Percentiles rank a stretch among this genome's conserved stretches.
phyloP scores from a whole-genome alignment of 2,797 vertebrate species.

The Sciaenops ocellatus region DNA sequence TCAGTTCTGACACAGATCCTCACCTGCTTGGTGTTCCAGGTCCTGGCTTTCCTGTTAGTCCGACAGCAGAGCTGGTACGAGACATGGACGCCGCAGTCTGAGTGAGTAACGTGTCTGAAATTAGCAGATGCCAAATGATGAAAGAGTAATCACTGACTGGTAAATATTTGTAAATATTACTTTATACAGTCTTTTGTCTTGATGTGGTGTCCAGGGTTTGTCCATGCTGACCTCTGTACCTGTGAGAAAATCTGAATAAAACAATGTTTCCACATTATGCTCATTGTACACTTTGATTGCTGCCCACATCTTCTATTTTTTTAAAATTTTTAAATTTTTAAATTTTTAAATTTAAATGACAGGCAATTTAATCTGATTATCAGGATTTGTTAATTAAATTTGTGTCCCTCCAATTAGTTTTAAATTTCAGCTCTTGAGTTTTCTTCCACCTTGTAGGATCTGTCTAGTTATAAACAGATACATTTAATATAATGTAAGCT shows the following conservation, averaged over 20 bases:
- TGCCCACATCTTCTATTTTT: too few species aligned
- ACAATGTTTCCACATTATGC: neutral
- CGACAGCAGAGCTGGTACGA: constrained; percentile 92
- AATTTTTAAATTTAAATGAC: too few species aligned
- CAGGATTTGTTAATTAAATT: neutral
- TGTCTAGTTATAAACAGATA: too few species aligned
- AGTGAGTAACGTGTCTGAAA: constrained; percentile 87
- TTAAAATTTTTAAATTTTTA: too few species aligned
- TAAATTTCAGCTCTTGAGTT: neutral
- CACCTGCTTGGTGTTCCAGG: constrained; percentile 93
- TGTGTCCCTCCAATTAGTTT: neutral
- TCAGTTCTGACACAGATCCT: constrained; percentile 96
- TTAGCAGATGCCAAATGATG: neutral
- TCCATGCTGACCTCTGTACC: neutral
- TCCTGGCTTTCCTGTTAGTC: constrained; percentile 90
- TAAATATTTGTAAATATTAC: neutral
- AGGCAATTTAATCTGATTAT: neutral
- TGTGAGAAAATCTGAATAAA: neutral
- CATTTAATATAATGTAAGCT: neutral
- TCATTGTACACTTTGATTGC: neutral
- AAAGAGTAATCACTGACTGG: neutral
- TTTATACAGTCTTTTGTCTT: neutral
- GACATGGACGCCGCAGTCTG: constrained; percentile 84
- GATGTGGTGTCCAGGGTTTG: neutral
- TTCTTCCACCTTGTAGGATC: neutral